Evolutionary conservation across 2,797 vertebrate genomes (phyloP).

Genomic region (Leptatherina wallacei): DNA sequence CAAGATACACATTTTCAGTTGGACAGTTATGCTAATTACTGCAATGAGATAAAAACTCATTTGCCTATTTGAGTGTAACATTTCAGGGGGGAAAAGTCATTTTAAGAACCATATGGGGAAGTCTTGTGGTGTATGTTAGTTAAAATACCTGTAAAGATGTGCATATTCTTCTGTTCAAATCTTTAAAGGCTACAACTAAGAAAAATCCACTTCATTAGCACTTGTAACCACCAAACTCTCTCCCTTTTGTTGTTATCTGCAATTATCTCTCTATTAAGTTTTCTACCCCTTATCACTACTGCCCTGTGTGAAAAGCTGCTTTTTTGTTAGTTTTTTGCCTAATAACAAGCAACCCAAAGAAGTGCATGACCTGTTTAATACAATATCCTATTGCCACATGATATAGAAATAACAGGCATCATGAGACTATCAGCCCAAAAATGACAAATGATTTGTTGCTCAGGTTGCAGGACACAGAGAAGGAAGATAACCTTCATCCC

Average conservation of each 20-base stretch:
- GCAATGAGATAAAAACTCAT: neutral
- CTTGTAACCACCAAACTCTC: neutral
- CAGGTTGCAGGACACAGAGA: neutral
- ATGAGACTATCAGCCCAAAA: neutral
- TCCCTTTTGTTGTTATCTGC: neutral
- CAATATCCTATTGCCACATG: neutral
- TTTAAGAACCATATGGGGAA: neutral
- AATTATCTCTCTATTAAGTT: neutral
- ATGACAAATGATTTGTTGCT: neutral
- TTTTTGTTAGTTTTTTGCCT: neutral
- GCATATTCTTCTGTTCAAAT: neutral
- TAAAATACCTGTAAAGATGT: neutral
- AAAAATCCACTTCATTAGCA: neutral
- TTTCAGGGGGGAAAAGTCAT: neutral
- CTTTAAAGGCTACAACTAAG: neutral
- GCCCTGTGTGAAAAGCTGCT: neutral
- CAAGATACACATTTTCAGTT: neutral
- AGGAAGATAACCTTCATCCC: neutral
- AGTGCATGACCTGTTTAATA: neutral
- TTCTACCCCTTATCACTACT: neutral
- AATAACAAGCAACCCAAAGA: neutral
- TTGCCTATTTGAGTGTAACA: neutral
- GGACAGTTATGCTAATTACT: neutral
- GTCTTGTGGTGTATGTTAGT: neutral
- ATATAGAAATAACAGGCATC: neutral